These are phyloP conservation scores for Gallinago media DNA, from an alignment of 2,113 vertebrate species.

Conservation along the genomic window DNA sequence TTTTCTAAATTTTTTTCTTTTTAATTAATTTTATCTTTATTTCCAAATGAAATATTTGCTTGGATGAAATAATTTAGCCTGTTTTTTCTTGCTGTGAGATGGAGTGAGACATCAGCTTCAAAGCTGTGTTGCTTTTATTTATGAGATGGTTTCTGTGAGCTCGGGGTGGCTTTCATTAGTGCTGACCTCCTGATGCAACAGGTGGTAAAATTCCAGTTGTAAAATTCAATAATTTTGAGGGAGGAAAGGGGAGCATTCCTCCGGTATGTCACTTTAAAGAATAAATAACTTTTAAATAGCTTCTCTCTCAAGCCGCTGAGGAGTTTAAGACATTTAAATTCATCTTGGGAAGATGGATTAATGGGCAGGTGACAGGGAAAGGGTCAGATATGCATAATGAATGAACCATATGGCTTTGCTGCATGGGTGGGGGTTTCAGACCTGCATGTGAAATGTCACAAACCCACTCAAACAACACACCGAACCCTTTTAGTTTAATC, in stretches of 20 bases:
- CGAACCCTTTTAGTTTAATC: background rate
- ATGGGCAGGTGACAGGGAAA: conserved; percentile 6
- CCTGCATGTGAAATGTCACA: background rate
- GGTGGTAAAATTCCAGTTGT: background rate
- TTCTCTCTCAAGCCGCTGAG: background rate
- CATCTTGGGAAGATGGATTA: conserved; percentile 7
- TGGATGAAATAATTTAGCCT: no score
- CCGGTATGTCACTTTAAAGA: background rate
- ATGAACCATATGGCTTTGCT: conserved; percentile 40
- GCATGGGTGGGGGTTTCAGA: background rate
- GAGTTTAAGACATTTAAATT: conserved; percentile 2
- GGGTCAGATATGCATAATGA: conserved; percentile 44
- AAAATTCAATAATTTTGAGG: conserved; percentile 16
- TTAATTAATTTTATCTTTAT: no score
- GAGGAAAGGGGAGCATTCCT: background rate
- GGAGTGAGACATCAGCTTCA: background rate
- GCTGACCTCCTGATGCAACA: background rate
- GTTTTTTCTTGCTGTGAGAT: background rate
- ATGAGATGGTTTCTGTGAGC: background rate
- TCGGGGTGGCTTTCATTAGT: background rate
- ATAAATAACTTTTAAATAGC: conserved; percentile 8
- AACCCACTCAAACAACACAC: background rate
- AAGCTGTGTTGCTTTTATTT: background rate
- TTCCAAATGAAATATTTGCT: no score
- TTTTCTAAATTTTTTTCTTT: no score